A percentile compares a stretch with the other conserved stretches of the same genome.
These are phyloP conservation scores for Progne subis DNA, from an alignment of 2,113 vertebrate genomes.

Conservation along the genomic window DNA sequence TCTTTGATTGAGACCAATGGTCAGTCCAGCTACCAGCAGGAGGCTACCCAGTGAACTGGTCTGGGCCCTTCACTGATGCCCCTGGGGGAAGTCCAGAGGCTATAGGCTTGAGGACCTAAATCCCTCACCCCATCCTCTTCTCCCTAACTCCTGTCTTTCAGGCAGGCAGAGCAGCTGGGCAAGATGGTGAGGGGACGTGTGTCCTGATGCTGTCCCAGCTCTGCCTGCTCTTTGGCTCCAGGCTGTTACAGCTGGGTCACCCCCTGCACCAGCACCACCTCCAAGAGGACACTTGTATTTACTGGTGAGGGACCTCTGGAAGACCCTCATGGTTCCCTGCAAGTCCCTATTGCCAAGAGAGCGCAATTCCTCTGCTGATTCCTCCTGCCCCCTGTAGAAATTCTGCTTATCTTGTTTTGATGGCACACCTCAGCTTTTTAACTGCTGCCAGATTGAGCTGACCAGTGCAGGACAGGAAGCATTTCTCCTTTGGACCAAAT, in stretches of 20 bases:
- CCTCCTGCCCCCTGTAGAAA: not conserved
- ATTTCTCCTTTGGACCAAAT: not conserved
- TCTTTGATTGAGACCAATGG: not conserved
- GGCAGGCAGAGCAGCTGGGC: not conserved
- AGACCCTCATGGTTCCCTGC: not conserved
- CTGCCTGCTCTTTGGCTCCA: not conserved
- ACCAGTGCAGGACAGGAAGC: not conserved
- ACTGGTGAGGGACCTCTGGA: not conserved
- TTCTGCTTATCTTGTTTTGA: not conserved
- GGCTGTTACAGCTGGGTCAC: not conserved
- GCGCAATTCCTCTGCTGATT: not conserved
- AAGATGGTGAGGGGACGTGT: not conserved
- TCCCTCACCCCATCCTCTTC: not conserved
- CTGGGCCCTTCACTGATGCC: not conserved
- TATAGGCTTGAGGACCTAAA: not conserved
- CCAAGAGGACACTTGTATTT: not conserved
- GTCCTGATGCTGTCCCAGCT: not conserved
- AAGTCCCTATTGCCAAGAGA: not conserved
- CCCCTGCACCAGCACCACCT: not conserved
- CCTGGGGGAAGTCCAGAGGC: not conserved
- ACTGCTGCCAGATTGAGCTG: not conserved
- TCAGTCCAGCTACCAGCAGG: not conserved
- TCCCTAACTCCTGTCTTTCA: not conserved
- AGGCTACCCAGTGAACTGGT: not conserved
- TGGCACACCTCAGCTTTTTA: constrained; percentile 10